Evolutionary conservation across 2,888 invertebrate genomes (phyloP).

Genomic region (Acanthosepion lycidas): DNA sequence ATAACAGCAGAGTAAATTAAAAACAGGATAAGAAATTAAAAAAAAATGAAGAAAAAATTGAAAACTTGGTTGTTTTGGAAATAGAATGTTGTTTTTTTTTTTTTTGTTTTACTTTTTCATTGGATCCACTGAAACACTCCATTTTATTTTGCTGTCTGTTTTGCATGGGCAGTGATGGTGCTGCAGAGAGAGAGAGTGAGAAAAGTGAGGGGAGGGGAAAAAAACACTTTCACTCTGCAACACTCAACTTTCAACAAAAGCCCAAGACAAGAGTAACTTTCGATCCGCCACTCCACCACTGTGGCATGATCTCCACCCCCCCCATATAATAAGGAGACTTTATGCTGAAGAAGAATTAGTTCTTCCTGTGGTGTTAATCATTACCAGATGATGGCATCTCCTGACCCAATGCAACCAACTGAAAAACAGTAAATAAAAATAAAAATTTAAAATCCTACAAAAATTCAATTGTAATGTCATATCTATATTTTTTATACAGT

Average conservation of each 20-base stretch:
- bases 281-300: neutral
- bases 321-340: neutral
- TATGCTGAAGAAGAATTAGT: neutral
- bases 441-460: neutral
- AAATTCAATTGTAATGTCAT: too few relatives aligned
- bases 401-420: constrained; percentile 40
- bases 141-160: neutral
- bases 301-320: neutral
- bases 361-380: neutral
- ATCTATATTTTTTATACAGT: too few relatives aligned
- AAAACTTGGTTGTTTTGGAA: neutral
- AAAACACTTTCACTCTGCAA: neutral
- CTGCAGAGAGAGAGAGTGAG: neutral
- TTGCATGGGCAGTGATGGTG: neutral
- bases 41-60: neutral
- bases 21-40: neutral
- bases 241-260: neutral
- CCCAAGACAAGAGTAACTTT: neutral
- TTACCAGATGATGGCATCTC: constrained; percentile 35
- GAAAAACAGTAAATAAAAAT: neutral
- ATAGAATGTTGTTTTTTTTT: neutral
- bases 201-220: neutral
- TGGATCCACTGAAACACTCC: neutral
- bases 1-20: neutral
- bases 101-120: neutral